These are phyloP conservation scores for Drosophila neotestacea DNA, from an alignment of 2,888 invertebrate species.

Conservation along the genomic window DNA sequence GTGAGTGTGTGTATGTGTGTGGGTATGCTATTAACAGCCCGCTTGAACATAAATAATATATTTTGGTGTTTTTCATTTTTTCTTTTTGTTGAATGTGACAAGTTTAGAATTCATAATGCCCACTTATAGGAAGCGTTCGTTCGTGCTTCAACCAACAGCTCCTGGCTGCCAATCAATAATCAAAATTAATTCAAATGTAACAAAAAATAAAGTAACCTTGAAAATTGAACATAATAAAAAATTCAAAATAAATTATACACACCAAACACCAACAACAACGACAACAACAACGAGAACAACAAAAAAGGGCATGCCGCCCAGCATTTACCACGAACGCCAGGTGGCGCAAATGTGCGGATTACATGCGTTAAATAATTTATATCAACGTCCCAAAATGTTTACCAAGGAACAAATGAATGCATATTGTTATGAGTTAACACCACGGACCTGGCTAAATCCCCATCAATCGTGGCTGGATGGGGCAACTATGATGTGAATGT, in stretches of 20 bases:
- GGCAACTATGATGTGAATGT: conserved; percentile 99
- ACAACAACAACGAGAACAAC: background rate
- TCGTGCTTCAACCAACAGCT: conserved; percentile 9
- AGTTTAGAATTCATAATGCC: conserved; percentile 40
- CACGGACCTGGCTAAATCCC: conserved; percentile 39
- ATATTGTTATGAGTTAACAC: conserved; percentile 50
- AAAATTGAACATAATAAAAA: conserved; percentile 5
- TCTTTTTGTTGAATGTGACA: conserved; percentile 13
- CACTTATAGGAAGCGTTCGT: conserved; percentile 24
- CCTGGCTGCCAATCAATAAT: conserved; percentile 29
- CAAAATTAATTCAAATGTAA: conserved; percentile 3
- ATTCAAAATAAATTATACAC: conserved; percentile 7
- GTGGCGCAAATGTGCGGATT: conserved; percentile 44
- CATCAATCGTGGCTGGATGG: conserved; percentile 92
- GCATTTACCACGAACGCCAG: conserved; percentile 52
- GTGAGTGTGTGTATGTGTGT: conserved; percentile 3
- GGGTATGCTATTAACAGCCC: background rate
- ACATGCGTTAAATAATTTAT: conserved; percentile 58
- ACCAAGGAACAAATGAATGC: conserved; percentile 43
- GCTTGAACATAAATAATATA: conserved; percentile 23
- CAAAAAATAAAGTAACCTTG: conserved; percentile 12
- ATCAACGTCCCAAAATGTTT: conserved; percentile 29
- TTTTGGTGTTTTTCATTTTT: background rate
- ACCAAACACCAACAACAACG: too few species aligned
- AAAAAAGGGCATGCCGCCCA: background rate